Conservation (phyloP, 2,888 invertebrate species). For the Anagyrus pseudococci region DNA sequence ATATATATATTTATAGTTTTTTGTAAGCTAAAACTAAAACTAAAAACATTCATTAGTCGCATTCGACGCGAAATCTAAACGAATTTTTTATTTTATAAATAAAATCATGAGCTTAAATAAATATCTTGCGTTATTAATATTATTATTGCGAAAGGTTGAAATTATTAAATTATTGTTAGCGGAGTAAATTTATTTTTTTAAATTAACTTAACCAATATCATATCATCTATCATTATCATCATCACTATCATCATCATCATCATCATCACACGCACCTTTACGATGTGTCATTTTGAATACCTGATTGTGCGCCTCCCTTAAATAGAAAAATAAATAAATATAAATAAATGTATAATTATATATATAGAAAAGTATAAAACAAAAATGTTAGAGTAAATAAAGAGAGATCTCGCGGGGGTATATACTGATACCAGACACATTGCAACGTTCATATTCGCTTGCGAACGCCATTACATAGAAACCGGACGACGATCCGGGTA, state of each 20-base stretch:
- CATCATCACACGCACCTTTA: conserved; percentile 3
- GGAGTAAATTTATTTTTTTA: conserved; percentile 24
- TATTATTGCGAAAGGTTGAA: conserved; percentile 3
- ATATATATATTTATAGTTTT: no score
- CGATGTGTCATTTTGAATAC: conserved; percentile 25
- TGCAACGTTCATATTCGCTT: no score
- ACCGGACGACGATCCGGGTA: no score
- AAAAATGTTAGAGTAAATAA: no score
- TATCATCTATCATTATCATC: conserved; percentile 25
- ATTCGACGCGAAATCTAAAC: no score
- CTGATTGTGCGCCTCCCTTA: conserved; percentile 26
- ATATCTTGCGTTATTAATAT: neutral
- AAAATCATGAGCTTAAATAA: conserved; percentile 24
- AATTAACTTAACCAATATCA: conserved; percentile 24
- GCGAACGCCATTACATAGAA: no score
- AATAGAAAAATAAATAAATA: conserved; percentile 13
- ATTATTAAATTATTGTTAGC: conserved; percentile 15
- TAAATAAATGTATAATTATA: neutral
- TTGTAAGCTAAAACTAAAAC: no score
- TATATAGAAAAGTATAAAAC: no score
- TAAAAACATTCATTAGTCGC: no score
- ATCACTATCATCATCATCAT: conserved; percentile 15
- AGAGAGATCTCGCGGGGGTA: no score
- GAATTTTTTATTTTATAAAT: no score
- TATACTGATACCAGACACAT: no score